Percentiles rank a stretch among this genome's conserved stretches.
These are phyloP conservation scores for Pseudonaja textilis DNA, from an alignment of 2,113 vertebrate genomes.

Conservation along the genomic window DNA sequence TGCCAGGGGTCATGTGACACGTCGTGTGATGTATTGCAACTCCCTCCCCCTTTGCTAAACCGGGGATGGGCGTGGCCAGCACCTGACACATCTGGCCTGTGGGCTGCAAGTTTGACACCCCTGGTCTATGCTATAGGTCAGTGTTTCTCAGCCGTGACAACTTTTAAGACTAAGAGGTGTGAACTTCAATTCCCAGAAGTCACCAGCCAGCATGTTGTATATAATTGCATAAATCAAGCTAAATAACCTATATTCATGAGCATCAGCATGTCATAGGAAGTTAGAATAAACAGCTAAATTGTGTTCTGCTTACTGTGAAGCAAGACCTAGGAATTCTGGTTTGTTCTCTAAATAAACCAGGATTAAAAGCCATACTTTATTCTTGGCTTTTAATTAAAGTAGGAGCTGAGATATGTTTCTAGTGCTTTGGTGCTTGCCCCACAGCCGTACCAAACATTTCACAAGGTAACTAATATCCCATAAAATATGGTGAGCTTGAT, in stretches of 20 bases:
- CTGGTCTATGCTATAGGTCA: not conserved
- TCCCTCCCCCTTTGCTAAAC: too few species aligned
- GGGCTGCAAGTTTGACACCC: too few species aligned
- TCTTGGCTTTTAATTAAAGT: not conserved
- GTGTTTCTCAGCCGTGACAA: not conserved
- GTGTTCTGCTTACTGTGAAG: not conserved
- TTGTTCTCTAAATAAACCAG: not conserved
- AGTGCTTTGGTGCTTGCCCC: not conserved
- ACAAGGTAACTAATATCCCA: not conserved
- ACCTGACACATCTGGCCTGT: fast-evolving
- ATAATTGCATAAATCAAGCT: not conserved
- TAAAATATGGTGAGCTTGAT: not conserved
- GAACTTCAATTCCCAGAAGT: not conserved
- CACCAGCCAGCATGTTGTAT: not conserved
- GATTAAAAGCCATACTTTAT: not conserved
- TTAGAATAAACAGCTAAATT: not conserved
- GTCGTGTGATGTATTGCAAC: too few species aligned
- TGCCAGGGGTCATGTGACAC: too few species aligned
- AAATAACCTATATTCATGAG: not conserved
- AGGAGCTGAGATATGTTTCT: not conserved
- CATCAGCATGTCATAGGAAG: not conserved
- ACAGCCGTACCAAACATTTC: not conserved
- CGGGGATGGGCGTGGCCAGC: too few species aligned
- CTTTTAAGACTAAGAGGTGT: too few species aligned
- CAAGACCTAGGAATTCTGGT: not conserved